phyloP scores from a whole-genome alignment of 2,113 vertebrate genomes.

The Clarias macrocephalus region DNA sequence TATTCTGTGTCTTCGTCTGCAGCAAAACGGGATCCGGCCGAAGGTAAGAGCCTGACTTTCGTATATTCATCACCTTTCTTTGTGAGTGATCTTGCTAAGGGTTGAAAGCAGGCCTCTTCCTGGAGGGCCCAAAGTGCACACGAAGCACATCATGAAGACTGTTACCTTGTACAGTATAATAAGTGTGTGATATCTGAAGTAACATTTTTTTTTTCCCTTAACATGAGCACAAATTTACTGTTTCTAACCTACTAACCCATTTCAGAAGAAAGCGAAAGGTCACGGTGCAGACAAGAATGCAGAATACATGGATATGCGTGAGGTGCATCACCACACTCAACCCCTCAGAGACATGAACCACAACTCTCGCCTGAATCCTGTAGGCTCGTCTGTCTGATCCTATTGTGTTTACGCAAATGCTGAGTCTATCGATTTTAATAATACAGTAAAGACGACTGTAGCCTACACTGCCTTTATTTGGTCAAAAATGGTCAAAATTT shows the following conservation, averaged over 20 bases:
- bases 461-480: background rate
- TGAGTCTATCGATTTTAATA: background rate
- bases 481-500: background rate
- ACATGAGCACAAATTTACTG: too few species aligned
- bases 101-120: background rate
- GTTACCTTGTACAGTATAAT: background rate
- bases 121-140: background rate
- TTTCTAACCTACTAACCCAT: conserved; percentile 4
- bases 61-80: background rate
- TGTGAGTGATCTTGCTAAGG: background rate
- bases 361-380: conserved; percentile 33
- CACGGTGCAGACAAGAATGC: conserved; percentile 32
- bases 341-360: conserved; percentile 44
- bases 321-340: conserved; percentile 28
- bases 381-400: background rate
- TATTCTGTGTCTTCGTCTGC: background rate
- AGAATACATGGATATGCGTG: conserved; percentile 52
- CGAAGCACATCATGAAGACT: background rate
- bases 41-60: conserved; percentile 17
- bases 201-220: background rate
- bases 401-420: background rate
- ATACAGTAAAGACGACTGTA: background rate
- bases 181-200: background rate
- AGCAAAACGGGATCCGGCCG: background rate
- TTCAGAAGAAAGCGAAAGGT: conserved; percentile 42